Percentiles rank a stretch among this genome's conserved stretches.
Conservation (phyloP, 2,797 vertebrate species). For the Phataginus tetradactyla region DNA sequence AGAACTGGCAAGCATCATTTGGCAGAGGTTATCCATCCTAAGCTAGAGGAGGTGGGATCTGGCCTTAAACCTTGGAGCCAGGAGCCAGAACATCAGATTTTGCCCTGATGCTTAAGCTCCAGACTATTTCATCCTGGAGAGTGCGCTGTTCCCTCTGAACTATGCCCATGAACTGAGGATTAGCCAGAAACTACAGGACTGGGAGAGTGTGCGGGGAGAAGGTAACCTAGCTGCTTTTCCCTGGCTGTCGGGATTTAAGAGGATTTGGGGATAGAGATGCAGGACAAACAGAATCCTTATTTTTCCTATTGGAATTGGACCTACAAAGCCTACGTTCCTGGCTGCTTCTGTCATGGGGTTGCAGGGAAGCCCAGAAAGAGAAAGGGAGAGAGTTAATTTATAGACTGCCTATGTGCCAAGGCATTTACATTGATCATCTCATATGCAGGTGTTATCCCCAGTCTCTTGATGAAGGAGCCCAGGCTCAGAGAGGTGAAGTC, state of each 20-base stretch:
- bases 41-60: not conserved
- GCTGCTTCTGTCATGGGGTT: not conserved
- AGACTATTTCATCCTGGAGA: not conserved
- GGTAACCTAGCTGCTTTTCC: not conserved
- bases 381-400: not conserved
- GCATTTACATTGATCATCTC: not conserved
- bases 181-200: not conserved
- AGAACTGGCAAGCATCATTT: not conserved
- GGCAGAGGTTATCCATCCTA: not conserved
- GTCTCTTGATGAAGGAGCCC: not conserved
- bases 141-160: not conserved
- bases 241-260: not conserved
- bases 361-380: not conserved
- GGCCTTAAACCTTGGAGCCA: not conserved
- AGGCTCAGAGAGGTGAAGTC: conserved; percentile 1
- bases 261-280: not conserved
- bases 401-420: not conserved
- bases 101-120: not conserved
- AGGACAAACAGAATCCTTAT: not conserved
- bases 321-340: not conserved
- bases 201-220: not conserved
- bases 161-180: not conserved
- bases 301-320: not conserved
- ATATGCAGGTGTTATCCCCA: not conserved
- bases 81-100: not conserved